A percentile compares a stretch with the other conserved stretches of the same genome.
Conservation (phyloP, 2,113 vertebrate species). For the Gracilinanus agilis region DNA sequence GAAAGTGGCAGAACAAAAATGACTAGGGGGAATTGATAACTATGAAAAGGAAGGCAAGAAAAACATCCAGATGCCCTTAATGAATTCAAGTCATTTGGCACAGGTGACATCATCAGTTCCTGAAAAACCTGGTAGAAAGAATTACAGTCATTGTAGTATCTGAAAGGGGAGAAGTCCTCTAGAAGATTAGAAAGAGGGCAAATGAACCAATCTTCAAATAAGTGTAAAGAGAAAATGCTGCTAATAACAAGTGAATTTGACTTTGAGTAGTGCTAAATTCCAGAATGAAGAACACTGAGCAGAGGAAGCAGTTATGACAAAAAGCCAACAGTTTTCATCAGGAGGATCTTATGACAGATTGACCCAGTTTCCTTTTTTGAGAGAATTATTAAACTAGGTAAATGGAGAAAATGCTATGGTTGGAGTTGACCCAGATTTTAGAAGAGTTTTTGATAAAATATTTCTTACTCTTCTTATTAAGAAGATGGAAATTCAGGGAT, state of each 20-base stretch:
- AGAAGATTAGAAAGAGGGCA: not conserved
- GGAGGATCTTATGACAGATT: not conserved
- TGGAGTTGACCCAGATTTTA: not conserved
- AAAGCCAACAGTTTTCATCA: not conserved
- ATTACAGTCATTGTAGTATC: not conserved
- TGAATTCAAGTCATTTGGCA: not conserved
- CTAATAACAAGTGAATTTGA: not conserved
- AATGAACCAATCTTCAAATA: not conserved
- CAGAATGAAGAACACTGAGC: not conserved
- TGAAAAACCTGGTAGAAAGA: not conserved
- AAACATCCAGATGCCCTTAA: not conserved
- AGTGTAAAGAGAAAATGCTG: not conserved
- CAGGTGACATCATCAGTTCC: not conserved
- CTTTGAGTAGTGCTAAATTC: not conserved
- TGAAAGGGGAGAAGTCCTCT: not conserved
- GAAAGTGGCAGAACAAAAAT: not conserved
- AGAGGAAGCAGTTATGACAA: not conserved
- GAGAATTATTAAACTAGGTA: not conserved
- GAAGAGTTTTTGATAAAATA: not conserved
- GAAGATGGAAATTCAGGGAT: not conserved
- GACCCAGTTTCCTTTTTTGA: not conserved
- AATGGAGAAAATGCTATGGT: not conserved
- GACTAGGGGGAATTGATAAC: not conserved
- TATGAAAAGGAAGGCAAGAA: not conserved
- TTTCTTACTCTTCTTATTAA: not conserved